Percentiles rank a stretch among this genome's conserved stretches.
phyloP scores from a whole-genome alignment of 2,797 vertebrate species.

The Girardinus metallicus region DNA sequence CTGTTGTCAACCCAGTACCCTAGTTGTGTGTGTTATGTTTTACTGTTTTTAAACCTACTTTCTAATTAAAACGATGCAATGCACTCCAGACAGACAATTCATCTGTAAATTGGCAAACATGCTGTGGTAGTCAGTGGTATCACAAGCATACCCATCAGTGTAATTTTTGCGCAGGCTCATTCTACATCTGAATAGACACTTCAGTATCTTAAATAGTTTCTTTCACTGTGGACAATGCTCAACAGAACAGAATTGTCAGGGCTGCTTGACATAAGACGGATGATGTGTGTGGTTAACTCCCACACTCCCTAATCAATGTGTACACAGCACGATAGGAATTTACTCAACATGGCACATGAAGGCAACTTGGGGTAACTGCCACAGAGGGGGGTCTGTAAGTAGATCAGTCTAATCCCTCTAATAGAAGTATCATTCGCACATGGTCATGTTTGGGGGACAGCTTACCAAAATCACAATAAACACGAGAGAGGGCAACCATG shows the following conservation, averaged over 20 bases:
- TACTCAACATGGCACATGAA: constrained; percentile 78
- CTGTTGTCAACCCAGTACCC: constrained; percentile 25
- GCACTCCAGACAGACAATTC: constrained; percentile 4
- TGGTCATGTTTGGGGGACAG: constrained; percentile 61
- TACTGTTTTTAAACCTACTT: constrained; percentile 17
- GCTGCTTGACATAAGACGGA: constrained; percentile 71
- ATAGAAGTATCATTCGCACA: constrained; percentile 82
- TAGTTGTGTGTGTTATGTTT: constrained; percentile 23
- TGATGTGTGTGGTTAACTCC: constrained; percentile 71
- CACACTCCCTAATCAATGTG: constrained; percentile 75
- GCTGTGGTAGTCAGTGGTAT: constrained; percentile 2
- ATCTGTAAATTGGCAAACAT: background rate
- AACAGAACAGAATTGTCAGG: constrained; percentile 58
- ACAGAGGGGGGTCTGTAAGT: constrained; percentile 80
- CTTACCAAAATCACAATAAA: constrained; percentile 55
- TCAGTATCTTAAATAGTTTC: constrained; percentile 41
- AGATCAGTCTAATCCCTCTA: constrained; percentile 82
- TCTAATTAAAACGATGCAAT: constrained; percentile 8
- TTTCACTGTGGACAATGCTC: constrained; percentile 57
- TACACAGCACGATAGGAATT: constrained; percentile 78
- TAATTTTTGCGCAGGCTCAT: constrained; percentile 1
- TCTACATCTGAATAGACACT: constrained; percentile 35
- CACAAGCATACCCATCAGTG: background rate
- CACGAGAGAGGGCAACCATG: constrained; percentile 34
- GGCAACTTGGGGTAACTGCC: constrained; percentile 80